Evolutionary conservation across 2,113 vertebrate species (phyloP), one percentile per base, ranked within the genome.

Genomic region (Sciurus niger): DNA sequence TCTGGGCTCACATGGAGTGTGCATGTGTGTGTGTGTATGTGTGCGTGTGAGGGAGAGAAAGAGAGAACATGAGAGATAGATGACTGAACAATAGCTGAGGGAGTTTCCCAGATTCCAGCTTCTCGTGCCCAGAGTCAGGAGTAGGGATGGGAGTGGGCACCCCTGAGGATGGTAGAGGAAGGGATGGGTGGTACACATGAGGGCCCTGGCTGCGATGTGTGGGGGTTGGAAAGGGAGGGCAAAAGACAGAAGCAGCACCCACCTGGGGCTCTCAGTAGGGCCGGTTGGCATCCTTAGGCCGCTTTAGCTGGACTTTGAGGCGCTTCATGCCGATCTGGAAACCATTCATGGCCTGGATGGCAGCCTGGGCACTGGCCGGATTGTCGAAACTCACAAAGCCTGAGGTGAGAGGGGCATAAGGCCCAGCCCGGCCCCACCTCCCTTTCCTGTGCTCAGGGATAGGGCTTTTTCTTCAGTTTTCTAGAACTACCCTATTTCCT

Each of bases 301-400:
- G 97, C 98, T 99, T 99, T 90, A 99, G 99, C 98, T 99, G 99
- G 96, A 99, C 99, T 97, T 99, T 99, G 97, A 99, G 99, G 94
- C 99, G 99, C 93, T 99, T 99, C 99, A 99, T 99, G 91, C 99
- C 99, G 2, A 99, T 99, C 99, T 99, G 99, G 98, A 99, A 99
- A 34, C 99, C 99, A 28, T 99, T 99, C 99, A 99, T 99, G 95
- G 99, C 99, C 98, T 99, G 99, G 98, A 99, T 99, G 97, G 99
- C 99, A 0, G 99, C 99, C 98, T 99, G 99, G 83, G 99, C 99
- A 10, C 99, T 99, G 93, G 99, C 99, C 0, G 99, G 99, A 99
- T 99, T 99, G 98, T 99, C 99, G 97, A 99, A 99, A 98, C 99
- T 99, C 98, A 99, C 99, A 93, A 99, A 99, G 97, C 99, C 99